phyloP scores from a whole-genome alignment of 2,113 vertebrate genomes.

The Murina feae region DNA sequence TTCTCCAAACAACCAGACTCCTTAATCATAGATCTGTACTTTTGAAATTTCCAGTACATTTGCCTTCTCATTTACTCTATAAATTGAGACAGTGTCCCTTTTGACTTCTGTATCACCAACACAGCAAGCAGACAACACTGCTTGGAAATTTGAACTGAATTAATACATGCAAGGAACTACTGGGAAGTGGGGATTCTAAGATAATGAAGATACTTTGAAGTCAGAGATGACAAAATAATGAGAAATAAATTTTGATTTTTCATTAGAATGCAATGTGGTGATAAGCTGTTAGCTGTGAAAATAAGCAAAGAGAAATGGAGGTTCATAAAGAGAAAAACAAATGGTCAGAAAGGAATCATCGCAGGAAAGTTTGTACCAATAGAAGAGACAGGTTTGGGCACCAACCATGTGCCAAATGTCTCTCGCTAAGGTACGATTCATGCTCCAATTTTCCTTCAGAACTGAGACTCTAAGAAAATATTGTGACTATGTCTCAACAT shows the following conservation, averaged over 20 bases:
- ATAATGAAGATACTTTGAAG: not conserved
- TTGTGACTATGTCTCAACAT: not conserved
- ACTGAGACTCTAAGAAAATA: not conserved
- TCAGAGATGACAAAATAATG: not conserved
- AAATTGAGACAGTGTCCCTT: not conserved
- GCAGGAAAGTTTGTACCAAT: not conserved
- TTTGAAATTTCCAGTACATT: not conserved
- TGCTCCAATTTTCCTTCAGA: not conserved
- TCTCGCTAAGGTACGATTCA: not conserved
- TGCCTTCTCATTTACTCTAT: not conserved
- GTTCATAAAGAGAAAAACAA: not conserved
- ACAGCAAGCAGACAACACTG: not conserved
- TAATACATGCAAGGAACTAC: not conserved
- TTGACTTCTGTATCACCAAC: not conserved
- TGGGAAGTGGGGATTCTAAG: not conserved
- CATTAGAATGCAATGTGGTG: not conserved
- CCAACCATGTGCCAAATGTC: not conserved
- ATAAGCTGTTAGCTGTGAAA: not conserved
- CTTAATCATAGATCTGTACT: not conserved
- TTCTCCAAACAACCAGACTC: not conserved
- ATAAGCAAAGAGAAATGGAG: not conserved
- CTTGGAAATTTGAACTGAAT: not conserved
- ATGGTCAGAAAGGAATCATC: not conserved
- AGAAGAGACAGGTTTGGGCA: not conserved
- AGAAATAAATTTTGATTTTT: not conserved